Percentiles rank a stretch among this genome's conserved stretches.
These are phyloP conservation scores for Pinna nobilis DNA, from an alignment of 1,140 invertebrate species.

Conservation along the genomic window DNA sequence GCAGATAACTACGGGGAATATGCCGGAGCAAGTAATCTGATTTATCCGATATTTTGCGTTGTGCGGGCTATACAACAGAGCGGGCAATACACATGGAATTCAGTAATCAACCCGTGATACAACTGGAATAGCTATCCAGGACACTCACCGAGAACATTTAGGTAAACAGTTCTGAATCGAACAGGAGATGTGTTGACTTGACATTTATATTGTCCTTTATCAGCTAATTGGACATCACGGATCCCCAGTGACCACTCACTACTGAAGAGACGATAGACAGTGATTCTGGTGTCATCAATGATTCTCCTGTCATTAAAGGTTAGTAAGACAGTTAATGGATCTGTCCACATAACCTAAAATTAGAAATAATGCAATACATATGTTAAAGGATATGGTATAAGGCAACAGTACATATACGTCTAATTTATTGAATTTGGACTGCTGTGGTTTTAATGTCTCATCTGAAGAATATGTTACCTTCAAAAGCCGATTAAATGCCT, in stretches of 20 bases:
- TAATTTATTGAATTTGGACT: too few species aligned
- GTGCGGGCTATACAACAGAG: too few species aligned
- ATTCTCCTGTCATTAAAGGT: conserved; percentile 60
- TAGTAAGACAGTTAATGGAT: conserved; percentile 50
- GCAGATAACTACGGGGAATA: too few species aligned
- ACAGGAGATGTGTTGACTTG: conserved; percentile 69
- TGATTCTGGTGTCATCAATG: conserved; percentile 65
- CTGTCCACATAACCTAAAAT: conserved; percentile 65
- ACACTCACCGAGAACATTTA: conserved; percentile 55
- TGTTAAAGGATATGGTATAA: neutral
- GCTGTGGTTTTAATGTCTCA: too few species aligned
- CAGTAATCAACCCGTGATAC: too few species aligned
- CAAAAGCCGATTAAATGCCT: too few species aligned
- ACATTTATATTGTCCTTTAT: conserved; percentile 66
- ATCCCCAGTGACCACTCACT: conserved; percentile 70
- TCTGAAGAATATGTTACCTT: too few species aligned
- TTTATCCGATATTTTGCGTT: too few species aligned
- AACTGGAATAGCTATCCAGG: too few species aligned
- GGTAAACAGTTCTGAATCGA: conserved; percentile 48
- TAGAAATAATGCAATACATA: conserved; percentile 20
- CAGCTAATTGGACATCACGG: conserved; percentile 53
- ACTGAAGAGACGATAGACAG: conserved; percentile 60
- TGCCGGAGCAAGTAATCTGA: too few species aligned
- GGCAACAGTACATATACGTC: neutral
- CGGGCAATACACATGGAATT: too few species aligned